A percentile compares a stretch with the other conserved stretches of the same genome.
These are phyloP conservation scores for Pteropus alecto DNA, from an alignment of 2,113 vertebrate species.

Conservation along the genomic window DNA sequence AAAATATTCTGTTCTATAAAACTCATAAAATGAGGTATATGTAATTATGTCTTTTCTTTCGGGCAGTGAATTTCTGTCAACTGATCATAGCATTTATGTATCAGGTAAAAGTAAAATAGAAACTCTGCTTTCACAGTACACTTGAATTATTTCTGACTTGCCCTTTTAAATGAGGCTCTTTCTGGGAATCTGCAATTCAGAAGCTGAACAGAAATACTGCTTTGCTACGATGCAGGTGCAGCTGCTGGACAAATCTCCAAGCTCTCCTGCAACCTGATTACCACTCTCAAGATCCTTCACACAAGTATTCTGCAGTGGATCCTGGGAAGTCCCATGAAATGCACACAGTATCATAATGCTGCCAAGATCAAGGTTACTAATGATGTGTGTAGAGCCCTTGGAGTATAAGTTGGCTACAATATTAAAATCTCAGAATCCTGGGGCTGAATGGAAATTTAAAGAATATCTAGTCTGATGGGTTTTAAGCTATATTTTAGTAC, in stretches of 20 bases:
- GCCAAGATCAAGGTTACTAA: slow-evolving; percentile 11
- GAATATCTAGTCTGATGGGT: background rate
- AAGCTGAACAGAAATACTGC: background rate
- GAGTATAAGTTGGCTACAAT: background rate
- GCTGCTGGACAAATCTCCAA: background rate
- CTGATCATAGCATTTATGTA: background rate
- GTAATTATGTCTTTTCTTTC: background rate
- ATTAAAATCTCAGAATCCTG: background rate
- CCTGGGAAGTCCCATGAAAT: background rate
- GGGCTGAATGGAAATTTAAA: background rate
- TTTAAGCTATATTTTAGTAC: background rate
- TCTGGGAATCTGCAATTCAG: background rate
- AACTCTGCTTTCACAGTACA: background rate
- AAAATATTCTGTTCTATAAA: background rate
- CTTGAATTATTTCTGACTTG: background rate
- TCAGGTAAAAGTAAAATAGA: background rate
- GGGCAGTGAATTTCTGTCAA: background rate
- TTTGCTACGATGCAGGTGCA: background rate
- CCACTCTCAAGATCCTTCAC: background rate
- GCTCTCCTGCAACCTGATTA: background rate
- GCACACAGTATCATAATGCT: background rate
- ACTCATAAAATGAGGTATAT: background rate
- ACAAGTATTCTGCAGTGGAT: background rate
- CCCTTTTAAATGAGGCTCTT: background rate
- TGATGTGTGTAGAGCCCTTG: background rate